Evolutionary conservation across 2,797 vertebrate species (phyloP).

Genomic region (Melanotaenia trifasciata): DNA sequence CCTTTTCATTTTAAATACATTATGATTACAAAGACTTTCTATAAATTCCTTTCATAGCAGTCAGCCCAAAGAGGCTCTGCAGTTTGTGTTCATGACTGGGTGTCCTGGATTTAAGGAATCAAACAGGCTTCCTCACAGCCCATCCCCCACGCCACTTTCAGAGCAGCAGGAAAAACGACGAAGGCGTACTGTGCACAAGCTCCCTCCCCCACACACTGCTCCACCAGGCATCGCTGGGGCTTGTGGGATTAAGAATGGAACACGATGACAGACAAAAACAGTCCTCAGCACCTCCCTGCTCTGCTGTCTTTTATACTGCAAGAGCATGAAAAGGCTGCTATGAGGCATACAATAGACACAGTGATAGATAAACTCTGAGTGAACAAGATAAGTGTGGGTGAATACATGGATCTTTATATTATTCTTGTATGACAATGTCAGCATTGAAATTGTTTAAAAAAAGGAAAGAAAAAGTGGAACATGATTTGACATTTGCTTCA

Average conservation of each 20-base stretch:
- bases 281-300: slow-evolving; percentile 79
- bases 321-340: slow-evolving; percentile 80
- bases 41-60: slow-evolving; percentile 58
- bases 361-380: slow-evolving; percentile 76
- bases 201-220: slow-evolving; percentile 75
- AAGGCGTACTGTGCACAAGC: slow-evolving; percentile 75
- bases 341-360: slow-evolving; percentile 75
- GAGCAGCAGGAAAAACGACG: slow-evolving; percentile 76
- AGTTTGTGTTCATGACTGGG: slow-evolving; percentile 64
- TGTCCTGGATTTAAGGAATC: slow-evolving; percentile 80
- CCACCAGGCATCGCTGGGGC: slow-evolving; percentile 78
- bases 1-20: slow-evolving; percentile 55
- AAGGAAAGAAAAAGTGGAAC: slow-evolving; percentile 37
- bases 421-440: slow-evolving; percentile 65
- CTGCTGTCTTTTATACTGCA: slow-evolving; percentile 73
- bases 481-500: slow-evolving; percentile 49
- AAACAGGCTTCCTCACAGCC: slow-evolving; percentile 73
- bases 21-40: slow-evolving; percentile 56
- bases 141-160: slow-evolving; percentile 77
- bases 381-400: slow-evolving; percentile 78
- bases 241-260: slow-evolving; percentile 84
- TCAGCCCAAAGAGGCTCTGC: slow-evolving; percentile 46
- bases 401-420: slow-evolving; percentile 70
- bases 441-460: slow-evolving; percentile 41
- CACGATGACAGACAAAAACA: slow-evolving; percentile 85